Percentiles rank a stretch among this genome's conserved stretches.
phyloP scores from a whole-genome alignment of 2,797 vertebrate species.

The Gephyroberyx darwinii region DNA sequence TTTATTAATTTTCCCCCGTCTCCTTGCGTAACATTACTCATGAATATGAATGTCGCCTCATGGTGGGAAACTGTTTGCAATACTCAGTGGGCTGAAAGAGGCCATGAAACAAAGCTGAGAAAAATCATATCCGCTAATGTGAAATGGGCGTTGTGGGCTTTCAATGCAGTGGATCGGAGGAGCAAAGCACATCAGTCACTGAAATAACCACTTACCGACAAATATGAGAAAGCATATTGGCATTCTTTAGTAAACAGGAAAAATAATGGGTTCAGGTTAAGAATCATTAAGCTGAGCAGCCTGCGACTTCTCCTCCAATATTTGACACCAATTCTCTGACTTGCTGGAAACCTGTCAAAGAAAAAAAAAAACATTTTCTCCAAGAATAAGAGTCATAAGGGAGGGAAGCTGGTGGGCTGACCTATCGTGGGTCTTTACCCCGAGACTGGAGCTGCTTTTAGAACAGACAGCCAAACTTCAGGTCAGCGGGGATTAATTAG shows the following conservation, averaged over 20 bases:
- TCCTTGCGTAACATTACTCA: conserved; percentile 65
- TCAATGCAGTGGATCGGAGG: conserved; percentile 18
- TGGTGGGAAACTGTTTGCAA: conserved; percentile 59
- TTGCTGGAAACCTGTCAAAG: conserved; percentile 41
- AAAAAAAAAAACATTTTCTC: conserved; percentile 28
- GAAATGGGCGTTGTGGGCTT: conserved; percentile 48
- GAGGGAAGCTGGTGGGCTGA: conserved; percentile 51
- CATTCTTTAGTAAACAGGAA: background rate
- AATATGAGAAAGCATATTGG: conserved; percentile 1
- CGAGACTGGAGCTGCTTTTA: conserved; percentile 66
- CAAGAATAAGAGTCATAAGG: conserved; percentile 42
- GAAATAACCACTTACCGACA: conserved; percentile 25
- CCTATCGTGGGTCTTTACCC: conserved; percentile 68
- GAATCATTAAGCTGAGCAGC: background rate
- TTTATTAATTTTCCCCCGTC: conserved; percentile 58
- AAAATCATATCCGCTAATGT: conserved; percentile 44
- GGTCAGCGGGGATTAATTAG: conserved; percentile 86
- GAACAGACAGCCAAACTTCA: conserved; percentile 75
- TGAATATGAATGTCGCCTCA: conserved; percentile 73
- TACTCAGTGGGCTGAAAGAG: conserved; percentile 59
- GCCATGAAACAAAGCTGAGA: conserved; percentile 47
- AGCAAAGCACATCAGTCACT: conserved; percentile 21
- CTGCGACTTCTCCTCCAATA: conserved; percentile 19
- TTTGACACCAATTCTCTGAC: conserved; percentile 27
- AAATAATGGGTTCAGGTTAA: background rate